A percentile compares a stretch with the other conserved stretches of the same genome.
Conservation (phyloP, 2,888 invertebrate species). For the Sminthurides aquaticus region DNA sequence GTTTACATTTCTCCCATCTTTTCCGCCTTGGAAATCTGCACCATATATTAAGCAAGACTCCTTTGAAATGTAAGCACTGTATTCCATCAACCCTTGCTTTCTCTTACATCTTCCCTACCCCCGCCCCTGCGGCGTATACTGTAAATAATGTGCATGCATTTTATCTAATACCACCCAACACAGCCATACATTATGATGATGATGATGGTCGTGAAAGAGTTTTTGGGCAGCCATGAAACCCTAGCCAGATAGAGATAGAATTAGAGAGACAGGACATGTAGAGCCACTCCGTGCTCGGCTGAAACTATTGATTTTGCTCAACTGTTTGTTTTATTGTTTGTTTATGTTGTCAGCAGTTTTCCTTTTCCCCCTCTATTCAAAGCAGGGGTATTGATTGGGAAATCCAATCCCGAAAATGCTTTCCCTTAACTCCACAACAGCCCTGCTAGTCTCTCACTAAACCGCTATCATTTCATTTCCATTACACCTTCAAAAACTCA, state of each 20-base stretch:
- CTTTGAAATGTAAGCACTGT: no score
- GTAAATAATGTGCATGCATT: conserved; percentile 1
- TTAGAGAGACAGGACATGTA: conserved; percentile 25
- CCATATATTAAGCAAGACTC: no score
- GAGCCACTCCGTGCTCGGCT: conserved; percentile 34
- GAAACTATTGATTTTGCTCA: conserved; percentile 44
- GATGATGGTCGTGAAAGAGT: no score
- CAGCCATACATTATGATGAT: no score
- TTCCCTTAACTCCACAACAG: conserved; percentile 6
- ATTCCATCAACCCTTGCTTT: no score
- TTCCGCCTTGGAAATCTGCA: no score
- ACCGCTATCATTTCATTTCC: background rate
- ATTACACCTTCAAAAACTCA: background rate
- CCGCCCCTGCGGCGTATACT: background rate
- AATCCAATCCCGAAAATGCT: conserved; percentile 43
- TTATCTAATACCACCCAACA: background rate
- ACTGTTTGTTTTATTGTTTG: conserved; percentile 45
- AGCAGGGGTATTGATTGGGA: conserved; percentile 44
- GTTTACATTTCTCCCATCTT: no score
- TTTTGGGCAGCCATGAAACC: no score
- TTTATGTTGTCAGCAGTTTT: conserved; percentile 45
- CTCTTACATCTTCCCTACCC: no score
- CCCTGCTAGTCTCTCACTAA: background rate
- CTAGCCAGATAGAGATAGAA: conserved; percentile 1
- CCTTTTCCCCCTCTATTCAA: conserved; percentile 43